Evolutionary conservation across 2,113 vertebrate species (phyloP).

Genomic region (Ammodramus savannarum): DNA sequence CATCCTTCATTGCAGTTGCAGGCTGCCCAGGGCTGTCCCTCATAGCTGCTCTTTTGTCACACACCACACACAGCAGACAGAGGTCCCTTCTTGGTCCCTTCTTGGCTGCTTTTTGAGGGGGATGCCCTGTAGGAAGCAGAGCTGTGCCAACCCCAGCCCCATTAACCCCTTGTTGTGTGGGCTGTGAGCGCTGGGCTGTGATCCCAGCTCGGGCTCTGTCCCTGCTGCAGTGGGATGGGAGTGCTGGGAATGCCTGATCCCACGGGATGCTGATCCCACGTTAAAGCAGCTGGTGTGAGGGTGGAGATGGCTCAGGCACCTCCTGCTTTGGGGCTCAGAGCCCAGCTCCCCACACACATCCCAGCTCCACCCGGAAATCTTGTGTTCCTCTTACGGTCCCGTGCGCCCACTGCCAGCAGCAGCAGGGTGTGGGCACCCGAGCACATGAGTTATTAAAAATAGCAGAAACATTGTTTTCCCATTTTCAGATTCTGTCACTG

Average conservation of each 20-base stretch:
- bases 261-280: not conserved
- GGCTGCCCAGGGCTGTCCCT: not conserved
- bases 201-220: not conserved
- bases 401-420: not conserved
- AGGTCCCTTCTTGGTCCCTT: not conserved
- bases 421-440: not conserved
- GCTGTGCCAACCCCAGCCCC: not conserved
- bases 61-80: rapidly evolving
- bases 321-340: not conserved
- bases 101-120: not conserved
- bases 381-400: rapidly evolving
- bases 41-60: not conserved
- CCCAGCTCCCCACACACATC: not conserved
- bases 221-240: rapidly evolving
- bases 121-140: not conserved
- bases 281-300: not conserved
- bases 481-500: not conserved
- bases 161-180: rapidly evolving
- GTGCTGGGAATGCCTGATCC: not conserved
- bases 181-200: rapidly evolving
- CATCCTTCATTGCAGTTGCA: not conserved
- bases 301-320: not conserved
- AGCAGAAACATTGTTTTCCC: not conserved
- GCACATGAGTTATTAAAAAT: not conserved
- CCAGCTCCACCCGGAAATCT: not conserved